Evolutionary conservation across 2,888 invertebrate species (phyloP).

Genomic region (Nomada fabriciana): DNA sequence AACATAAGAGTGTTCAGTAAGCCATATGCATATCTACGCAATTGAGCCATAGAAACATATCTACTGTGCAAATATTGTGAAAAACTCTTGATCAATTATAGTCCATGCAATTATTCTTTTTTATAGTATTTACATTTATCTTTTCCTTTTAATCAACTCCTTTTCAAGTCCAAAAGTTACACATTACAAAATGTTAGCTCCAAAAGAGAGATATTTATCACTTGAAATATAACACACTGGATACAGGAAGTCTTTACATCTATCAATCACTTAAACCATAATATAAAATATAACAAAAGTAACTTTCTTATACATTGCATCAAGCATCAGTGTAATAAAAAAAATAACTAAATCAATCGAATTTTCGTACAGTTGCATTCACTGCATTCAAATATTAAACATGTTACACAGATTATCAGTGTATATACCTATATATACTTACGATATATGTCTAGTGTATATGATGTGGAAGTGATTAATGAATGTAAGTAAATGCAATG

Average conservation of each 20-base stretch:
- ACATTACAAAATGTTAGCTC: not conserved
- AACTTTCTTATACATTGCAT: not conserved
- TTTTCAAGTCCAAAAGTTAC: not conserved
- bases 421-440: conserved; percentile 62
- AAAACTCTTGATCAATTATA: conserved; percentile 30
- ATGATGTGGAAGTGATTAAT: conserved; percentile 62
- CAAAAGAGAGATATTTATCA: not conserved
- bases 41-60: conserved; percentile 5
- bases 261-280: not conserved
- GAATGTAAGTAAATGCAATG: conserved; percentile 54
- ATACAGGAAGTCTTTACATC: not conserved
- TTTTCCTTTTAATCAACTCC: not conserved
- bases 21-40: not conserved
- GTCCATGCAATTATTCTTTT: conserved; percentile 16
- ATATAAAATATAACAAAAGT: not conserved
- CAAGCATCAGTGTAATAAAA: conserved; percentile 2
- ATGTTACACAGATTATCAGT: conserved; percentile 17
- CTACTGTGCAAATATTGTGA: conserved; percentile 1
- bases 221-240: conserved; percentile 4
- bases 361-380: conserved; percentile 37
- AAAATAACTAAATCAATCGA: not conserved
- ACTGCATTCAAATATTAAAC: conserved; percentile 41
- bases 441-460: conserved; percentile 68
- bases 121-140: conserved; percentile 6
- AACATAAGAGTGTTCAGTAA: not conserved